Base-by-base conservation (phyloP, 2,888 invertebrate genomes). In the Vesta saturnalis region DNA sequence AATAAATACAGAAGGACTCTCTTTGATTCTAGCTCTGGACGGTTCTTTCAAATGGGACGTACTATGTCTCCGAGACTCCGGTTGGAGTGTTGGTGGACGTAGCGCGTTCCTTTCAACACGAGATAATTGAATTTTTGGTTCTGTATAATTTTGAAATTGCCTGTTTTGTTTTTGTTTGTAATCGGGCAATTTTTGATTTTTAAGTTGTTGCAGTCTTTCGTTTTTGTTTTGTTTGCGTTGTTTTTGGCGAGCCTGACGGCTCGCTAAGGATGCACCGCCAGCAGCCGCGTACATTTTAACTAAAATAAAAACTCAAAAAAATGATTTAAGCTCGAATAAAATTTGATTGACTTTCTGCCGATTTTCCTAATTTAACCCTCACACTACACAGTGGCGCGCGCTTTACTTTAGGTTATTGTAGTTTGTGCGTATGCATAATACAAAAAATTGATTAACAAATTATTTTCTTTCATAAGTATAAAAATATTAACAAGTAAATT, bases 221-320 rank as follows among this genome's bases (percentile, higher is more conserved):
- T 86, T 86, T 77, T 84, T 85, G 73, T 82, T 83, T 74, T 84
- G 84, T 64, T 71, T 68, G 59, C 86, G 85, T 80, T 87, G 87
- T 60, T 86, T 85, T 80, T 88, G 87, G 69, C 89, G 86, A 76
- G 92, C 92, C 86, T 92, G 92, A 81, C 94, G 90, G 86, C 92
- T 93, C 83, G 94, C 94, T 85, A 94, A 88, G 82, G 93, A 93
- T 81, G 94, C 93, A 84, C 94, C 94, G 83, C 94, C 94, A 83
- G 94, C 94, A 83, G 94, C 94, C 82, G 94, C 94, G 89, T 94
- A 94, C 94, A 94, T 94, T 60, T 68, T 69, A 39, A 21, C 54
- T 21, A 54, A 54, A 43, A 64, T 47, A 64, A 55, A 49, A 66
- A 66, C 39, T 30, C 23, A 57, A 56, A 21, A 23, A 56, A 60